Conservation (phyloP, 2,888 invertebrate species). For the Scotopteryx bipunctaria region DNA sequence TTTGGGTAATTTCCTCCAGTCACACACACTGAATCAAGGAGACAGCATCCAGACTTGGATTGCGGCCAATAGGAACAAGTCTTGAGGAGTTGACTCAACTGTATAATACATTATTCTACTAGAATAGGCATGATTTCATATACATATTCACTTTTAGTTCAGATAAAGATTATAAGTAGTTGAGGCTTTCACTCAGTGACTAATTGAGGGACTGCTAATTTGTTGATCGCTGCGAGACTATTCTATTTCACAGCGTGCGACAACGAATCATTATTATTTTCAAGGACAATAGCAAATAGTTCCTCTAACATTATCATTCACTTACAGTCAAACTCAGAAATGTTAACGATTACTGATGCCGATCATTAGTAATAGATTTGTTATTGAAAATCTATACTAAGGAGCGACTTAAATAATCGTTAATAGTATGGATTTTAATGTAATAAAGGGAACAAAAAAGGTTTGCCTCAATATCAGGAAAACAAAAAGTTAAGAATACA, state of each 20-base stretch:
- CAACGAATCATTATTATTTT: background rate
- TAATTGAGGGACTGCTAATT: conserved; percentile 10
- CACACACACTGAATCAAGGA: conserved; percentile 52
- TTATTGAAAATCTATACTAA: too few species aligned
- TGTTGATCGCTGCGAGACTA: background rate
- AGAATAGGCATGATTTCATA: conserved; percentile 41
- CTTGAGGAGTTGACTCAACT: too few species aligned
- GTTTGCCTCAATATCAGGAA: too few species aligned
- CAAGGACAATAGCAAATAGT: background rate
- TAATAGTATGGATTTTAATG: too few species aligned
- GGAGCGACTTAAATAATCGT: too few species aligned
- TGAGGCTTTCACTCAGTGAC: conserved; percentile 1
- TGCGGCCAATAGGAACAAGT: conserved; percentile 62
- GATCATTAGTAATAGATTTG: too few species aligned
- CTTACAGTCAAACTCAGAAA: too few species aligned
- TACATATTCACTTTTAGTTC: conserved; percentile 28
- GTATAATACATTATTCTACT: too few species aligned
- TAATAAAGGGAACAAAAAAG: too few species aligned
- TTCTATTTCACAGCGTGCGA: background rate
- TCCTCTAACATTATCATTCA: too few species aligned
- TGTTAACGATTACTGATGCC: too few species aligned
- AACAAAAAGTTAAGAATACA: too few species aligned
- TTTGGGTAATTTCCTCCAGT: conserved; percentile 48
- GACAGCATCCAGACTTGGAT: conserved; percentile 59
- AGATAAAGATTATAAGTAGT: background rate